Evolutionary conservation across 2,113 vertebrate species (phyloP).

Genomic region (Hiodon alosoides): DNA sequence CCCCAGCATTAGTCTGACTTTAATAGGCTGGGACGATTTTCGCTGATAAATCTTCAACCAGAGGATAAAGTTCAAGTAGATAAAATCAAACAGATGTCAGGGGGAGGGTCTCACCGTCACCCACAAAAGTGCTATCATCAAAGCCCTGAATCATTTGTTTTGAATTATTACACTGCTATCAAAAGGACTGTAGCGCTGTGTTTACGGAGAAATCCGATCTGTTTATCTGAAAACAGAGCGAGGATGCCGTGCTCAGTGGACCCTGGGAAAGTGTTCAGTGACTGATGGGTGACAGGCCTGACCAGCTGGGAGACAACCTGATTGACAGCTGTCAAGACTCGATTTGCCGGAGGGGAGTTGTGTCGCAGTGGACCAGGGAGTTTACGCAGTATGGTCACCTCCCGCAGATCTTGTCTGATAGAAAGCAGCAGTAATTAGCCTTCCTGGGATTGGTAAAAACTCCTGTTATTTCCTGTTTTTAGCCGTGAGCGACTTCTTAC

Average conservation of each 20-base stretch:
- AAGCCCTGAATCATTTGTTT: constrained; percentile 99
- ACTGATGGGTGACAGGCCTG: constrained; percentile 64
- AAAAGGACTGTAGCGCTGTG: constrained; percentile 87
- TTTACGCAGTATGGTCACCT: too few relatives aligned
- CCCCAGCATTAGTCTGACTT: constrained; percentile 78
- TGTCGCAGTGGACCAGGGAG: too few relatives aligned
- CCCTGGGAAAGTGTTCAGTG: constrained; percentile 78
- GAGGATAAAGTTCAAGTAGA: constrained; percentile 99
- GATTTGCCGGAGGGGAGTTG: too few relatives aligned
- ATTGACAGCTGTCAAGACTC: constrained; percentile 79
- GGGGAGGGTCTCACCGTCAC: constrained; percentile 89
- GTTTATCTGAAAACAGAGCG: constrained; percentile 96
- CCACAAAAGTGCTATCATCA: constrained; percentile 99
- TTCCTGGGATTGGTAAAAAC: too few relatives aligned
- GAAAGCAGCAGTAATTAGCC: too few relatives aligned
- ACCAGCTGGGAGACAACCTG: constrained; percentile 66
- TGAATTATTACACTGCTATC: constrained; percentile 99
- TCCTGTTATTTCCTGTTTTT: too few relatives aligned
- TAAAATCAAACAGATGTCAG: constrained; percentile 99
- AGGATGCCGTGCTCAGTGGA: constrained; percentile 69
- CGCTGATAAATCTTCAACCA: constrained; percentile 94
- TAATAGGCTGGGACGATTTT: constrained; percentile 87
- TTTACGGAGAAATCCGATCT: constrained; percentile 98
- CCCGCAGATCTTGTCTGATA: too few relatives aligned
- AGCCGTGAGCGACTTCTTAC: too few relatives aligned